Base-by-base conservation (phyloP, 2,113 vertebrate species). In the Carettochelys insculpta region DNA sequence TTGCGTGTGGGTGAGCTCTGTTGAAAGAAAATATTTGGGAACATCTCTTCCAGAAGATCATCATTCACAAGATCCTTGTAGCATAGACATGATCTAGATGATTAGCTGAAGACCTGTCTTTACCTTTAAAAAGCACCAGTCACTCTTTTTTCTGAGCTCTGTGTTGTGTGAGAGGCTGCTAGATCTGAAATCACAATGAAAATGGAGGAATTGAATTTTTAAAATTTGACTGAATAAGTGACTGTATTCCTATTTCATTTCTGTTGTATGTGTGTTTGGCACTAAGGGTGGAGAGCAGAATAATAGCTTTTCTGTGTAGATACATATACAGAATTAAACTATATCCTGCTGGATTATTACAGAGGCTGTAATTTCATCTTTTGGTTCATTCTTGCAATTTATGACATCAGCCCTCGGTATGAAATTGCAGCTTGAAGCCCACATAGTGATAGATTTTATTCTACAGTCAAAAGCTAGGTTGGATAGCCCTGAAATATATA, bases 321-420 rank as follows among this genome's bases (percentile, higher is more conserved):
- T 9, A 19, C 19, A 77, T 2, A 54, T n/a, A n/a, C n/a, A 56
- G 86, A 79, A 84, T n/a, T 85, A 61, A 61, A 71, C 10, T 0
- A 0, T 53, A 88, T 89, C 79, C 54, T 29, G 8, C 29, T 94
- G 54, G 51, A 53, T 5, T 75, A 91, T 58, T 90, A 83, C 65
- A 86, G 92, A 92, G 52, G 12, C 51, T 93, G 19, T 80, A 89
- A 96, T 95, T 95, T 96, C 19, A 88, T 92, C 83, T 92, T 82
- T 34, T 68, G 25, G 3, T 90, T 95, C 50, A 31, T 83, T 78
- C 47, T 94, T 75, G 79, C 38, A 95, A 89, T 96, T 92, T 93
- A 93, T 92, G 24, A 58, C 3, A 83, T 91, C 61, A 86, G 3
- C 53, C 14, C 13, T 43, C 61, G 95, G 71, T 65, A 65, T 83